Conservation (phyloP, 2,797 vertebrate species). For the Mycteria americana region DNA sequence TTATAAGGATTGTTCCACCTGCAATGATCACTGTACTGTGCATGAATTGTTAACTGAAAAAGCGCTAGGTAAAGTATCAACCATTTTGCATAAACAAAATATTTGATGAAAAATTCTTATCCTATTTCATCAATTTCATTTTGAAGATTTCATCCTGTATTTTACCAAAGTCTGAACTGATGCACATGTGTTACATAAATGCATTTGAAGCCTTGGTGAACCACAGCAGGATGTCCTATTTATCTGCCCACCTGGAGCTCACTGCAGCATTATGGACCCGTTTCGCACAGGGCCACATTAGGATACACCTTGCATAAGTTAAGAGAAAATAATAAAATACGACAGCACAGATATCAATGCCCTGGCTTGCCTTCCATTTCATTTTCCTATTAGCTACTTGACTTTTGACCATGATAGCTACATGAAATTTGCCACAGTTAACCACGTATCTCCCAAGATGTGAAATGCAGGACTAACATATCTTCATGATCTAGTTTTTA, state of each 20-base stretch:
- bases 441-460: neutral
- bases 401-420: neutral
- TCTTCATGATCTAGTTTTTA: neutral
- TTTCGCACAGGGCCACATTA: neutral
- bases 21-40: neutral
- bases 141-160: neutral
- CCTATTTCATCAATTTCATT: neutral
- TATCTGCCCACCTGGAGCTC: neutral
- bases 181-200: neutral
- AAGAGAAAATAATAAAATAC: neutral
- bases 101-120: neutral
- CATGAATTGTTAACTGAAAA: neutral
- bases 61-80: neutral
- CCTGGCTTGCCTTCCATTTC: neutral
- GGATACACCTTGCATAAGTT: neutral
- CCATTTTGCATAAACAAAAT: neutral
- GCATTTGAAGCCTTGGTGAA: neutral
- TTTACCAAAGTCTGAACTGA: neutral
- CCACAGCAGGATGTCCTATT: neutral
- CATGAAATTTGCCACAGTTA: neutral
- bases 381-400: neutral
- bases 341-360: neutral
- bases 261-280: neutral
- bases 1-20: neutral
- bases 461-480: neutral